Evolutionary conservation across 2,113 vertebrate species (phyloP).

Genomic region (Clarias magur): DNA sequence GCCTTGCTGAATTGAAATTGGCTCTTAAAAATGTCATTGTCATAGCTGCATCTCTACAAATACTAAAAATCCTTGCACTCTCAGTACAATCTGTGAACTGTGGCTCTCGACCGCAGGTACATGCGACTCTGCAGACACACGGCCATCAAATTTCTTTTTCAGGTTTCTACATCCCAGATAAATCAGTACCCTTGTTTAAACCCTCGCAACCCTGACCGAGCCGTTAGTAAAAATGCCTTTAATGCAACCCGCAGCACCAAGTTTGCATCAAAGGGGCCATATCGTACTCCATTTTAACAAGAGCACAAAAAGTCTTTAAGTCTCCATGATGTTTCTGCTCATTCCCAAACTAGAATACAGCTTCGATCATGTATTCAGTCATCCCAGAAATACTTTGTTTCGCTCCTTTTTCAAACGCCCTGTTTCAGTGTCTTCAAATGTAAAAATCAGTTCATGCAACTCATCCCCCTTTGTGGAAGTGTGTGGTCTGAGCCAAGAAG

Average conservation of each 20-base stretch:
- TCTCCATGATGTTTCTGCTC: too few species aligned
- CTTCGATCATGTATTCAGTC: too few species aligned
- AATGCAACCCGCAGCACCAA: not conserved
- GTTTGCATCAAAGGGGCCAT: not conserved
- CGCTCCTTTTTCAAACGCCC: too few species aligned
- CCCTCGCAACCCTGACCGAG: not conserved
- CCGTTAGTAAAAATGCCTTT: not conserved
- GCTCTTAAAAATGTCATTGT: not conserved
- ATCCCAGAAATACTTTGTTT: too few species aligned
- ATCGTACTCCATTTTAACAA: too few species aligned
- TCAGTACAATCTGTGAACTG: not conserved
- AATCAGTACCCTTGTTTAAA: not conserved
- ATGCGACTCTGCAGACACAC: not conserved
- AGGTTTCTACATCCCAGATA: not conserved
- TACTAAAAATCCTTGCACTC: not conserved
- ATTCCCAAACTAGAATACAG: too few species aligned
- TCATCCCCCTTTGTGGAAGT: too few species aligned
- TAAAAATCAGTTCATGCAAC: too few species aligned
- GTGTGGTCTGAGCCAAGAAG: too few species aligned
- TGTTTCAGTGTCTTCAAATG: too few species aligned
- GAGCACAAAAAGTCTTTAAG: too few species aligned
- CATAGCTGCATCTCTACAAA: too few species aligned
- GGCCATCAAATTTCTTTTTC: not conserved
- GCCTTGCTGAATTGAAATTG: not conserved
- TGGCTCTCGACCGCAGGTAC: not conserved